phyloP scores from a whole-genome alignment of 2,797 vertebrate genomes.

The Poliocrania exsul region DNA sequence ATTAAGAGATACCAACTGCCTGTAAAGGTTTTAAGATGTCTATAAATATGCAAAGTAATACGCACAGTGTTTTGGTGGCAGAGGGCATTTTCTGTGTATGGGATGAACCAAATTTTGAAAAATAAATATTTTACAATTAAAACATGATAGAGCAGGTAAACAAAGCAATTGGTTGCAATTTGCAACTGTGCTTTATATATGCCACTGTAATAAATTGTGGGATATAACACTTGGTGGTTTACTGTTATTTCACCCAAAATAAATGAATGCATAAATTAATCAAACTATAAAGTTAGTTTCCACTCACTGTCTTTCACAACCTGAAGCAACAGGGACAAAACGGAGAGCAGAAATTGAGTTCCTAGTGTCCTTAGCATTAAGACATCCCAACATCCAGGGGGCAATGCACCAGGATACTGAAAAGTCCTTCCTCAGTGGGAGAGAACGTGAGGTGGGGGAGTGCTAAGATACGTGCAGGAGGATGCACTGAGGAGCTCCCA shows the following conservation, averaged over 20 bases:
- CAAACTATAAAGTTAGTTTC: neutral
- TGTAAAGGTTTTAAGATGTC: neutral
- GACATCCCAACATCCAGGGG: neutral
- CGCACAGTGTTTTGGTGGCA: neutral
- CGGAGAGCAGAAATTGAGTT: neutral
- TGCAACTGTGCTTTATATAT: neutral
- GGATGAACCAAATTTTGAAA: neutral
- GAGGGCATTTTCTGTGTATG: neutral
- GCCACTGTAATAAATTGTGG: neutral
- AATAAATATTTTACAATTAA: neutral
- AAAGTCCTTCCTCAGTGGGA: neutral
- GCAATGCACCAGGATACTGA: too few species aligned
- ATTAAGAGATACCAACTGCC: neutral
- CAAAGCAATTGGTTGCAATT: neutral
- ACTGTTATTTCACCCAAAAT: neutral
- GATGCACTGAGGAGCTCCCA: neutral
- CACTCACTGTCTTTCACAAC: neutral
- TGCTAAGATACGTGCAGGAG: neutral
- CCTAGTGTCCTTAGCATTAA: neutral
- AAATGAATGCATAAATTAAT: neutral
- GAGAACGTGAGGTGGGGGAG: too few species aligned
- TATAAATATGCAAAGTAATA: neutral
- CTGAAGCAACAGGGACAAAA: neutral
- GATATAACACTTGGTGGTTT: neutral
- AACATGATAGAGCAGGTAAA: neutral